Conservation (phyloP, 1,140 invertebrate genomes). For the Lordiphosa collinella region DNA sequence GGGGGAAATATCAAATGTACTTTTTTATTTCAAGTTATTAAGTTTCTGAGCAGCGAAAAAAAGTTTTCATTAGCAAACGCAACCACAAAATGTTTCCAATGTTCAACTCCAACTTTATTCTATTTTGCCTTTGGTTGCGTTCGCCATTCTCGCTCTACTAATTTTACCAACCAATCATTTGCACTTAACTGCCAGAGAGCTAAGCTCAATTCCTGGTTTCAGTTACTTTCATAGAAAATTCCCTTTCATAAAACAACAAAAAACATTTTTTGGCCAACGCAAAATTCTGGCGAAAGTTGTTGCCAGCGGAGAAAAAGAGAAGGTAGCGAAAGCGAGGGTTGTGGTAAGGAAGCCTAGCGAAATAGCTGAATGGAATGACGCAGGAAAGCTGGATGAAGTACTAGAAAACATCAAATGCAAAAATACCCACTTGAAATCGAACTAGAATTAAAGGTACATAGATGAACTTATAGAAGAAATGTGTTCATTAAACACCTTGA, state of each 20-base stretch:
- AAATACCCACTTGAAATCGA: too few species aligned
- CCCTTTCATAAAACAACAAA: conserved; percentile 53
- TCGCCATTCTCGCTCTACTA: conserved; percentile 50
- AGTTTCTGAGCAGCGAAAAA: not conserved
- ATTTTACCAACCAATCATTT: conserved; percentile 62
- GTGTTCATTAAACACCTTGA: too few species aligned
- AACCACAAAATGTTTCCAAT: conserved; percentile 42
- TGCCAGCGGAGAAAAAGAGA: not conserved
- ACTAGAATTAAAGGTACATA: too few species aligned
- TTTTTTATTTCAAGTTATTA: too few species aligned
- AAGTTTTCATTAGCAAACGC: conserved; percentile 62
- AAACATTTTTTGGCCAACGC: conserved; percentile 20
- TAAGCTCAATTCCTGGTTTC: conserved; percentile 30
- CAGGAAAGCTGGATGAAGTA: too few species aligned
- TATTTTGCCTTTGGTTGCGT: not conserved
- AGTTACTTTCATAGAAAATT: conserved; percentile 61
- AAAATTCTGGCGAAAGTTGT: conserved; percentile 26
- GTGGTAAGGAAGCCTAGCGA: not conserved
- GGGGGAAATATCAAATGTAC: too few species aligned
- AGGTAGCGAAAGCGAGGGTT: not conserved
- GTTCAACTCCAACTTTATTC: conserved; percentile 10
- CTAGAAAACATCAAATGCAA: too few species aligned
- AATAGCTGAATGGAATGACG: too few species aligned
- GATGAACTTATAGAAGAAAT: too few species aligned
- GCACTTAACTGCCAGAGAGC: conserved; percentile 57